phyloP scores from a whole-genome alignment of 2,888 invertebrate genomes.

The Pterostichus madidus region DNA sequence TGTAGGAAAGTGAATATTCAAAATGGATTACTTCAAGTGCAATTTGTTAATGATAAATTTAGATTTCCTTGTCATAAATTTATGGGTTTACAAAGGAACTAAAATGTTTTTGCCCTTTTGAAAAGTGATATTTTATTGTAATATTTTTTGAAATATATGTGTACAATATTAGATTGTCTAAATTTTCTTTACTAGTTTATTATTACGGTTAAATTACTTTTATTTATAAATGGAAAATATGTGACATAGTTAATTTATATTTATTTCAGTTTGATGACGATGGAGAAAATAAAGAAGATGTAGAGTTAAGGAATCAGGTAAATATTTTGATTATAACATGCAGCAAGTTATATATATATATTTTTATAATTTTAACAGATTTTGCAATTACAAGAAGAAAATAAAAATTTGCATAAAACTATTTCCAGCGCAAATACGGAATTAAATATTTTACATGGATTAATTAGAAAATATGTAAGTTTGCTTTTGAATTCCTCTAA shows the following conservation, averaged over 20 bases:
- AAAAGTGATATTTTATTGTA: background rate
- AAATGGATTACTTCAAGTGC: conserved; percentile 24
- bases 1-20: conserved; percentile 11
- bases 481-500: background rate
- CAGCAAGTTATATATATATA: background rate
- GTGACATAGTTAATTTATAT: conserved; percentile 47
- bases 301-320: conserved; percentile 43
- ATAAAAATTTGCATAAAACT: conserved; percentile 70
- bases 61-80: conserved; percentile 21
- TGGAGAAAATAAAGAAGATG: conserved; percentile 13
- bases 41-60: conserved; percentile 39
- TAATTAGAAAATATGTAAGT: conserved; percentile 60
- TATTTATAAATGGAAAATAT: background rate
- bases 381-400: conserved; percentile 69
- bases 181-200: background rate
- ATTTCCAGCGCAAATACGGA: conserved; percentile 70
- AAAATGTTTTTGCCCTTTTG: background rate
- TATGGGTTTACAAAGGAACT: conserved; percentile 1
- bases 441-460: conserved; percentile 65
- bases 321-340: background rate
- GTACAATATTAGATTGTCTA: background rate
- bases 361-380: conserved; percentile 40
- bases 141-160: conserved; percentile 35
- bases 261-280: conserved; percentile 58
- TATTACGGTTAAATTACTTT: background rate